These are phyloP conservation scores for Micronisus gabar DNA, from an alignment of 2,113 vertebrate species.

Conservation along the genomic window DNA sequence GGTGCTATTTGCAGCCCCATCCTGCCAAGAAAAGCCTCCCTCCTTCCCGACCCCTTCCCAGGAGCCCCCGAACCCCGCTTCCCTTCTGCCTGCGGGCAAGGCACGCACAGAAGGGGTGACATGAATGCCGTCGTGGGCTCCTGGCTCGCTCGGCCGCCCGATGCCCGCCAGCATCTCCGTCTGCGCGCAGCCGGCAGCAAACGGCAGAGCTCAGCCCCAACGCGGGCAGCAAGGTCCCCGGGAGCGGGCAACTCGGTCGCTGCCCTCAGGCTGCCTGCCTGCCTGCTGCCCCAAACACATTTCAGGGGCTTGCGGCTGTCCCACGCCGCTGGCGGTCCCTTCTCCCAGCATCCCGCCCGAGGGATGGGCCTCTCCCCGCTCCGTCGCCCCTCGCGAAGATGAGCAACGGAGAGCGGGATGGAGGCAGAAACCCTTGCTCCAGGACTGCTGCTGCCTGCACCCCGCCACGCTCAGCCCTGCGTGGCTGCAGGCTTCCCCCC, in stretches of 20 bases:
- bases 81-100: background rate
- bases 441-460: background rate
- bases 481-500: background rate
- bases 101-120: background rate
- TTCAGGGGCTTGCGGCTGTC: background rate
- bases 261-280: background rate
- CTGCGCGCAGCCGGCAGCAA: rapidly evolving
- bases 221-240: rapidly evolving
- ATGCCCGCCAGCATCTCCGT: background rate
- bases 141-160: rapidly evolving
- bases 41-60: rapidly evolving
- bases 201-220: background rate
- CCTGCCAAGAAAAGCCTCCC: background rate
- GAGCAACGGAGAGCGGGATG: rapidly evolving
- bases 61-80: background rate
- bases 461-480: background rate
- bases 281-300: background rate
- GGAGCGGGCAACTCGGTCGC: rapidly evolving
- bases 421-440: background rate
- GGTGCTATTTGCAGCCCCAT: background rate
- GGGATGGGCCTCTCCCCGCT: background rate
- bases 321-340: rapidly evolving
- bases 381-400: rapidly evolving
- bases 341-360: rapidly evolving
- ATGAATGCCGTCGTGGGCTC: rapidly evolving